Evolutionary conservation across 2,797 vertebrate genomes (phyloP).

Genomic region (Cyprinodon diabolis): DNA sequence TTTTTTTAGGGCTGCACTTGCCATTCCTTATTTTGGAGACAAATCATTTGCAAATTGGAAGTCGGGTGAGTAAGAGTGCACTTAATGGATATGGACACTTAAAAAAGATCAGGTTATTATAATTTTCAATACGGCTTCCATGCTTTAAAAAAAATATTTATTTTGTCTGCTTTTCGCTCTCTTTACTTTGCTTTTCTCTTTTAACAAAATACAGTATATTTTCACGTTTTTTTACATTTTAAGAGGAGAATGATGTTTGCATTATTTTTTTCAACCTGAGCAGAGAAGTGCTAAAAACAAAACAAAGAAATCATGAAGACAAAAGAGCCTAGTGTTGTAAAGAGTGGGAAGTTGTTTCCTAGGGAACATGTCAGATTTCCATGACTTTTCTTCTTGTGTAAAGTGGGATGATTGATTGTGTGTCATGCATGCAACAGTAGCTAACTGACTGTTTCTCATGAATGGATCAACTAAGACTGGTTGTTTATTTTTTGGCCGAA

Average conservation of each 20-base stretch:
- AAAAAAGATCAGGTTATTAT: constrained; percentile 52
- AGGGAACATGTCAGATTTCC: constrained; percentile 59
- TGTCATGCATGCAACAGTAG: constrained; percentile 32
- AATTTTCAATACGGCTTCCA: constrained; percentile 38
- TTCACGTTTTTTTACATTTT: not conserved
- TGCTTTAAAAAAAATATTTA: constrained; percentile 19
- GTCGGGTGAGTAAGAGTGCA: constrained; percentile 37
- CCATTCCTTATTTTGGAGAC: constrained; percentile 43
- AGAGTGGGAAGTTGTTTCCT: constrained; percentile 67
- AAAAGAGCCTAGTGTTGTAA: constrained; percentile 13
- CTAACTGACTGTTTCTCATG: constrained; percentile 27
- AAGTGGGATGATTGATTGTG: constrained; percentile 53
- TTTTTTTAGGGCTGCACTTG: constrained; percentile 29
- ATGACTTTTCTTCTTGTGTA: constrained; percentile 55
- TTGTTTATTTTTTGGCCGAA: constrained; percentile 13
- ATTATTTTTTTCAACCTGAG: constrained; percentile 24
- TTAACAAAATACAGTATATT: constrained; percentile 7
- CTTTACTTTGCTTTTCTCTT: not conserved
- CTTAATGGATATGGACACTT: constrained; percentile 41
- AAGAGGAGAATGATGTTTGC: constrained; percentile 15
- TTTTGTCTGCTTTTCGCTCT: constrained; percentile 14
- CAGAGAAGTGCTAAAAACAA: constrained; percentile 25
- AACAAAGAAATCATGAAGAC: not conserved
- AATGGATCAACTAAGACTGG: constrained; percentile 13
- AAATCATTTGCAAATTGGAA: constrained; percentile 57